These are phyloP conservation scores for Epinephelus lanceolatus DNA, from an alignment of 2,113 vertebrate species.

Conservation along the genomic window DNA sequence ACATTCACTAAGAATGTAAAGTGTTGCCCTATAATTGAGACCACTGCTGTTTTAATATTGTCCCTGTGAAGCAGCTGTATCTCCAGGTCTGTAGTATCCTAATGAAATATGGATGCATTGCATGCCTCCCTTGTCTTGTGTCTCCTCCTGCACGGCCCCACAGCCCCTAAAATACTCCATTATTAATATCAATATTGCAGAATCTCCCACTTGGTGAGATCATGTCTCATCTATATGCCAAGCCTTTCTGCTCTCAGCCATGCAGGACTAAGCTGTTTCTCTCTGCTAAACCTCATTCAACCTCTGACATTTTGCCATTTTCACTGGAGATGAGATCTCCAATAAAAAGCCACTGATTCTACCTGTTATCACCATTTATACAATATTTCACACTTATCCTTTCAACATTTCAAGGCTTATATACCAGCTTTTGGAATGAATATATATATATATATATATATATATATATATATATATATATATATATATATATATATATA, in stretches of 20 bases:
- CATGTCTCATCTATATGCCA: conserved; percentile 58
- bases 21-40: conserved; percentile 15
- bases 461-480: too few species aligned
- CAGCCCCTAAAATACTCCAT: conserved; percentile 53
- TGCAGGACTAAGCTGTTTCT: conserved; percentile 48
- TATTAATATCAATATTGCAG: conserved; percentile 64
- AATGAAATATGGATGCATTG: conserved; percentile 58
- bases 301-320: conserved; percentile 62
- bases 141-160: conserved; percentile 15
- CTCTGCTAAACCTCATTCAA: conserved; percentile 57
- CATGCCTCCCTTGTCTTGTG: conserved; percentile 31
- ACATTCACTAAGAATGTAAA: conserved; percentile 24
- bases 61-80: conserved; percentile 38
- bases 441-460: not conserved
- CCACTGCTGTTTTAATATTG: conserved; percentile 1
- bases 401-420: conserved; percentile 15
- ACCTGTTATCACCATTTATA: conserved; percentile 18
- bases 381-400: conserved; percentile 15
- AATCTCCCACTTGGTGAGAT: conserved; percentile 37
- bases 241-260: conserved; percentile 41
- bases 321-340: conserved; percentile 38
- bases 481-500: too few species aligned
- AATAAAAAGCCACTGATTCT: conserved; percentile 8
- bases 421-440: not conserved
- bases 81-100: conserved; percentile 19